A percentile compares a stretch with the other conserved stretches of the same genome.
These are phyloP conservation scores for Lissonota sp. DNA, from an alignment of 2,888 invertebrate genomes.

Conservation along the genomic window DNA sequence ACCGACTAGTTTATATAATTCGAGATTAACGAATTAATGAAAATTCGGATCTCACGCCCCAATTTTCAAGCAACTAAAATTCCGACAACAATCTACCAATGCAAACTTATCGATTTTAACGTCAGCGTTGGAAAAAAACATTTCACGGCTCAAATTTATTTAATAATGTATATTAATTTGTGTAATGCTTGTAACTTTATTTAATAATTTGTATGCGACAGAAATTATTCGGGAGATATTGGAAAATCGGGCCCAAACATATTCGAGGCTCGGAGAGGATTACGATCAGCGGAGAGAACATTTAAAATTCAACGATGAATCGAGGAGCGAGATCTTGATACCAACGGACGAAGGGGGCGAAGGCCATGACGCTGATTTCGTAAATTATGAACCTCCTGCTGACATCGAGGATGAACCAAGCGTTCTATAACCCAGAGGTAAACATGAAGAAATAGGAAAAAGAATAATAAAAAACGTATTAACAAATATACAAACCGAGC, in stretches of 20 bases:
- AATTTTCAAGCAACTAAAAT: not conserved
- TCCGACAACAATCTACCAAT: too few species aligned
- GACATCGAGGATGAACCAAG: slow-evolving; percentile 33
- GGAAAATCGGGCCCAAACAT: slow-evolving; percentile 89
- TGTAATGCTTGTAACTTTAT: too few species aligned
- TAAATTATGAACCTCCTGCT: slow-evolving; percentile 63
- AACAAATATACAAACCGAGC: too few species aligned
- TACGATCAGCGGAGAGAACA: slow-evolving; percentile 74
- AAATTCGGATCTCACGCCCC: not conserved
- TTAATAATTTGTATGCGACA: slow-evolving; percentile 73
- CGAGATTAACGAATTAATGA: slow-evolving; percentile 28
- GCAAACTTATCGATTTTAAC: too few species aligned
- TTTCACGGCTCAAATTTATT: too few species aligned
- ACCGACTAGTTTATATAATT: slow-evolving; percentile 32
- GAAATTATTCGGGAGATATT: slow-evolving; percentile 92
- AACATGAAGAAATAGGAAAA: not conserved
- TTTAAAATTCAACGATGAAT: slow-evolving; percentile 44
- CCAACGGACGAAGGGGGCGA: slow-evolving; percentile 70
- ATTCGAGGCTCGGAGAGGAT: slow-evolving; percentile 83
- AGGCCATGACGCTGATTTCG: slow-evolving; percentile 71
- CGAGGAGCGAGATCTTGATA: slow-evolving; percentile 70
- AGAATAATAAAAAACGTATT: too few species aligned
- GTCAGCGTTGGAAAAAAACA: too few species aligned
- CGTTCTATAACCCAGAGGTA: slow-evolving; percentile 53
- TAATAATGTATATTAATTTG: too few species aligned